Evolutionary conservation across 92 coral and sea anemone species (phyloP).

Genomic region (Galaxea fascicularis): DNA sequence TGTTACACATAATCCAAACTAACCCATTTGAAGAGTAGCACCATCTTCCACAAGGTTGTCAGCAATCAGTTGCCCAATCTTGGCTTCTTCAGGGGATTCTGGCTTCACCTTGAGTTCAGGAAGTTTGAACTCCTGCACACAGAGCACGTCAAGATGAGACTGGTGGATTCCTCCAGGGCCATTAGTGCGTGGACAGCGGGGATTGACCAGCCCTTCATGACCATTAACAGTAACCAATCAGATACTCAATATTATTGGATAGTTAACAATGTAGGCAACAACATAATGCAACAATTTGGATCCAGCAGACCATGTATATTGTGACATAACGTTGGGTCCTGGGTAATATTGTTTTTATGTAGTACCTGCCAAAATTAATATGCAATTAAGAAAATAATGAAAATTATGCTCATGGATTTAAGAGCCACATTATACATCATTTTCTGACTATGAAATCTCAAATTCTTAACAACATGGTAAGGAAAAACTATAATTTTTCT

Average conservation of each 20-base stretch:
- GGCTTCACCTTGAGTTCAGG: slow-evolving; percentile 79
- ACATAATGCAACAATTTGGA: too few species aligned
- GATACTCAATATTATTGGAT: neutral
- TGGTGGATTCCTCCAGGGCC: slow-evolving; percentile 96
- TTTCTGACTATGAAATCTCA: too few species aligned
- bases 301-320: too few species aligned
- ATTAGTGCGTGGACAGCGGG: slow-evolving; percentile 96
- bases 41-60: slow-evolving; percentile 89
- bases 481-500: too few species aligned
- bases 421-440: too few species aligned
- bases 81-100: slow-evolving; percentile 77
- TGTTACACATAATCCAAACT: neutral
- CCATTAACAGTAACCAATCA: neutral
- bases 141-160: slow-evolving; percentile 92
- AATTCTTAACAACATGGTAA: too few species aligned
- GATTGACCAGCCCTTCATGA: slow-evolving; percentile 80
- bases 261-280: too few species aligned
- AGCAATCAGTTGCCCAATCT: slow-evolving; percentile 89
- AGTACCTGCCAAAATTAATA: too few species aligned
- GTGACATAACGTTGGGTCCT: too few species aligned
- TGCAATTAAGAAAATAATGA: too few species aligned
- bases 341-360: too few species aligned
- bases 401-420: too few species aligned
- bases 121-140: slow-evolving; percentile 86
- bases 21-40: slow-evolving; percentile 98